phyloP scores from a whole-genome alignment of 2,113 vertebrate genomes.

The Tonatia bakeri region DNA sequence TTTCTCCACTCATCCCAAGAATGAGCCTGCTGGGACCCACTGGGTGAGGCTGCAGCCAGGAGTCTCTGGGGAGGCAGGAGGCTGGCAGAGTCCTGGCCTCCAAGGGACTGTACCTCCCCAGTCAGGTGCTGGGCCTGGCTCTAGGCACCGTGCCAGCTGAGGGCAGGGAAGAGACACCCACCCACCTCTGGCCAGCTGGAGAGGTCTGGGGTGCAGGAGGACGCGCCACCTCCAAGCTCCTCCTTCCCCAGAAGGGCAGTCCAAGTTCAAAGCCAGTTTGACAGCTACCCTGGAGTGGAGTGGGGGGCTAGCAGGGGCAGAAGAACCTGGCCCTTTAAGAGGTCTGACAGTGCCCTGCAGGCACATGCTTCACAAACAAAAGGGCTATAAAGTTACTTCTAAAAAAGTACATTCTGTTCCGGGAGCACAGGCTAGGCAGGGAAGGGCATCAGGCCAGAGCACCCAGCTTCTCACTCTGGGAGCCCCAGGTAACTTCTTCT shows the following conservation, averaged over 20 bases:
- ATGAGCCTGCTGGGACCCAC: not conserved
- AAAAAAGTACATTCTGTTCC: conserved; percentile 66
- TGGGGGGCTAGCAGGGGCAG: not conserved
- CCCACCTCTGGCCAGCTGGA: not conserved
- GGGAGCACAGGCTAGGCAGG: not conserved
- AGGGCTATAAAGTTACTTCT: conserved; percentile 66
- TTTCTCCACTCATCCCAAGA: not conserved
- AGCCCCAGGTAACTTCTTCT: conserved; percentile 51
- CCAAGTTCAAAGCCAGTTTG: not conserved
- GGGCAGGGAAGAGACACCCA: not conserved
- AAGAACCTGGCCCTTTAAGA: conserved; percentile 53
- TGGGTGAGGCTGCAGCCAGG: not conserved
- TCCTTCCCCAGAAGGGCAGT: not conserved
- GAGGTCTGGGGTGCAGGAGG: not conserved
- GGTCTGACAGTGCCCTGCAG: conserved; percentile 19
- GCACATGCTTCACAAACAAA: conserved; percentile 54
- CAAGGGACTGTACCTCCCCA: not conserved
- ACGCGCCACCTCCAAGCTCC: not conserved
- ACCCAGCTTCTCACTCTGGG: conserved; percentile 47
- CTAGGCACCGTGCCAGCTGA: conserved; percentile 45
- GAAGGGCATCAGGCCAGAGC: conserved; percentile 51
- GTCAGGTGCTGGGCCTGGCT: not conserved
- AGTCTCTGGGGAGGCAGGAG: not conserved
- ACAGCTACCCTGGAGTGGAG: not conserved
- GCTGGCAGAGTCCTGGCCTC: not conserved